Base-by-base conservation (phyloP, 2,113 vertebrate genomes). In the Chaenogobius annularis region DNA sequence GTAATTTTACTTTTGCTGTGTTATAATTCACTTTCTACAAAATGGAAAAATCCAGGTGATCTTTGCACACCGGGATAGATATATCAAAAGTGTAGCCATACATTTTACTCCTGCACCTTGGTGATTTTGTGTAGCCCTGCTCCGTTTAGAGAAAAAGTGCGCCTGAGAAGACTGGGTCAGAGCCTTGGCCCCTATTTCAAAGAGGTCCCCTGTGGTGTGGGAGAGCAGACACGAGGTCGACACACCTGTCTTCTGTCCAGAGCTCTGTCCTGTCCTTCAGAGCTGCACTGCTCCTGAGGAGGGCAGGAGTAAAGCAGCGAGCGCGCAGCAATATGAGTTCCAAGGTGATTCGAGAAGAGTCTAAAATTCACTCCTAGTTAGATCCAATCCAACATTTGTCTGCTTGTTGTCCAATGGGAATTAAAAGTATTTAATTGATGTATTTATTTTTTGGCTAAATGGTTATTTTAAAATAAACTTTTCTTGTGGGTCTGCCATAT, bases 101-200 rank as follows among this genome's bases (percentile, higher is more conserved):
- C 55, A 43, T 73, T 74, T 40, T 59, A 71, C 58, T 12, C 35
- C 58, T 10, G 26, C 52, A 12, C 12, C 8, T 70, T 63, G 66
- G 76, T 84, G 85, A 88, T 82, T 91, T 74, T 82, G 72, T 74
- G 77, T 75, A 74, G 75, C 37, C 63, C 19, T 59, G 26, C 80
- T 87, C 81, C 31, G 14, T 85, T 89, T 80, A 80, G 82, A 87
- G 74, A 75, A 75, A 82, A 81, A 85, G 73, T 78, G 74, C 63
- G 65, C 81, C 83, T 78, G 79, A 83, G 69, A 86, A 22, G 83
- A 81, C 79, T 74, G 73, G 86, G 88, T 88, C 86, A 90, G 89
- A 89, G 83, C 79, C 74, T 68, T 80, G 84, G 81, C 88, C 91
- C 88, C 87, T 77, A 89, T 90, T 91, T 85, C 69, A 48, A 73